Evolutionary conservation across 1,140 invertebrate species (phyloP), one percentile per base, ranked within the genome.

Genomic region (Brachionus koreanus): DNA sequence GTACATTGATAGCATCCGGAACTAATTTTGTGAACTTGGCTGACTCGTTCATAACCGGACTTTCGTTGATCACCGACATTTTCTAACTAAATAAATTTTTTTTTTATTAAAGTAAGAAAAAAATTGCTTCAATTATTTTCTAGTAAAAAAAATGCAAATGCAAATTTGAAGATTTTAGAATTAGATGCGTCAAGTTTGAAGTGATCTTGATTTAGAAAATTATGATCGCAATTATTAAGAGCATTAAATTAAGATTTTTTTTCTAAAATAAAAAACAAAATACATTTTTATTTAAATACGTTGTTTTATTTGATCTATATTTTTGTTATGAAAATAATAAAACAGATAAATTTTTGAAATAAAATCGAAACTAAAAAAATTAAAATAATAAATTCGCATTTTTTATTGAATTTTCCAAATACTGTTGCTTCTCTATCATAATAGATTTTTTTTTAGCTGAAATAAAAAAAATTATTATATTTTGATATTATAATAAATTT

Each of bases 361-460:
- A 39, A 39, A 23, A 39, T 72, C 37, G 16, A 37, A 43, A 19
- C 35, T 10, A 43, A 9, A 1, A n/a, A 74, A 74, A 74, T 74
- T 74, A 74, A 46, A 74, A 74, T 74, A 74, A 74, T 74, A 74
- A 74, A 74, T 74, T 74, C 69, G 43, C 19, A 74, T 46, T 25
- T 74, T 74, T 46, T 74, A 6, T 25, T 46, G 42, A 46, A 3
- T 19, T 46, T 29, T 46, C 12, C 23, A 33, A 35, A 35, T 9
- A 42, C 23, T 3, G 19, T 29, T 43, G 39, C 25, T 74, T 74
- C n/a, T 74, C 19, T 46, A 46, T 74, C 16, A 25, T 49, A 69
- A 69, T 39, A n/a, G 10, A 69, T 7, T 39, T 69, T 37, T 16
- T 69, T 69, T 35, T 65, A 65, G 29, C 63, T 13, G 33, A 65